Evolutionary conservation across 30 jellyfish, hydroid and myxozoan species (phyloP), one percentile per base, ranked within the genome.

Genomic region (Aurelia aurita): DNA sequence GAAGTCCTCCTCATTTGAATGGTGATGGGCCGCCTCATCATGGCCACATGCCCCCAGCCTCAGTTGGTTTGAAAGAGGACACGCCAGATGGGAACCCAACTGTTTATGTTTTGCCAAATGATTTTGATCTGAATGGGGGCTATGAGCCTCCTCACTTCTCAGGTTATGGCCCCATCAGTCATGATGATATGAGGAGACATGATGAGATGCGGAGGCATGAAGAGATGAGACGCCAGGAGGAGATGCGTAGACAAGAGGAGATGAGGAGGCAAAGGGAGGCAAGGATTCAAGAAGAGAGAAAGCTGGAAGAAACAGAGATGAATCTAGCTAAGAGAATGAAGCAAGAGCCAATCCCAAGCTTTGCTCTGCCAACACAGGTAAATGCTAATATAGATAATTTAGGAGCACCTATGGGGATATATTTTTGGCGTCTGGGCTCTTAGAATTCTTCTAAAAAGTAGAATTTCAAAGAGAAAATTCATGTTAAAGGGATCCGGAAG

Each of bases 101-200:
- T 0, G 99, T 94, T 47, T 94, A 88, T 60, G 99, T 94, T 13
- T 59, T 94, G 84, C 99, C 99, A 25, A 89, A 94, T 67, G 99
- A 94, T 74, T 94, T 80, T 79, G 99, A 94, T 59, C 54, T 89
- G 74, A 83, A 81, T 27, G 80, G 87, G 3, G 99, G 96, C 25
- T 65, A 89, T 46, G 99, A 94, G 61, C 51, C 51, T 12, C 81
- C 95, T 12, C 98, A 87, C 39, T 65, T 93, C 61, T 66, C 79
- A 14, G 83, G 86, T 25, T 93, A 87, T 68, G 92, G 84, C 5
- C 80, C 94, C 28, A 77, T 87, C 59, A 53, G 79, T 32, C 96
- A 87, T 63, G 89, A 87, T 67, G 96, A 87, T 62, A 86, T 63
- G 29, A 65, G 88, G 67, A 63, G 87, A 44, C 95, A 70, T 32